Percentiles rank a stretch among this genome's conserved stretches.
These are phyloP conservation scores for Drosophila trapezifrons DNA, from an alignment of 1,140 invertebrate genomes.

Conservation along the genomic window DNA sequence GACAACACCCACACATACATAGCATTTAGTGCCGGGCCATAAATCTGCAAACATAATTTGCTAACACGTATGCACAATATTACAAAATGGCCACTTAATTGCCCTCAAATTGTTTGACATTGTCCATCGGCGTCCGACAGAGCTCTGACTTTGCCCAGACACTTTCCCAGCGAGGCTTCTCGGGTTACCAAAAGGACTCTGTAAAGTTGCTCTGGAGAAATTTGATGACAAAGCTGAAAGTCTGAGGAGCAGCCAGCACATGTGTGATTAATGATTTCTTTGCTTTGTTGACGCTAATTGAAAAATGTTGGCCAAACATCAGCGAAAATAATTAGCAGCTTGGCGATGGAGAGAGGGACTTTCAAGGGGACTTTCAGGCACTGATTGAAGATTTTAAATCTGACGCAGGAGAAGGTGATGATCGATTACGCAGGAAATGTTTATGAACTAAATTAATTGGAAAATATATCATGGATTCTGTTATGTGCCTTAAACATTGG, in stretches of 20 bases:
- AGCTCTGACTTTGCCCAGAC: slow-evolving; percentile 33
- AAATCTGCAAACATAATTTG: slow-evolving; percentile 72
- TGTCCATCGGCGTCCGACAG: slow-evolving; percentile 13
- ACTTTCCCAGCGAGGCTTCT: slow-evolving; percentile 19
- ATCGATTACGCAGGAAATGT: slow-evolving; percentile 12
- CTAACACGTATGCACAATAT: slow-evolving; percentile 68
- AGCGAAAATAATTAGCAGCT: slow-evolving; percentile 22
- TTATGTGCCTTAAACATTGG: too few relatives aligned
- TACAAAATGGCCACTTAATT: slow-evolving; percentile 77
- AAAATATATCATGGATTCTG: too few relatives aligned
- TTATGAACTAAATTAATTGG: slow-evolving; percentile 1
- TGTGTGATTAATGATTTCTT: slow-evolving; percentile 77
- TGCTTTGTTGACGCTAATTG: slow-evolving; percentile 70
- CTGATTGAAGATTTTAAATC: slow-evolving; percentile 27
- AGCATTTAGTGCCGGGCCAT: slow-evolving; percentile 46
- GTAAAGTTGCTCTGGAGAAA: slow-evolving; percentile 44
- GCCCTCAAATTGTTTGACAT: slow-evolving; percentile 73
- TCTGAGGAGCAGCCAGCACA: slow-evolving; percentile 7
- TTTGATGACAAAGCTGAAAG: slow-evolving; percentile 65
- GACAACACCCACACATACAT: slow-evolving; percentile 27
- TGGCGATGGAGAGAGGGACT: background rate
- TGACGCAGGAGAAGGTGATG: slow-evolving; percentile 1
- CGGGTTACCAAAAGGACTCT: slow-evolving; percentile 61
- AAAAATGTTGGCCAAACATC: slow-evolving; percentile 59
- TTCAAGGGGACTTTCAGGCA: background rate